Conservation (phyloP, 2,888 invertebrate genomes). For the Clepsis dumicolana region DNA sequence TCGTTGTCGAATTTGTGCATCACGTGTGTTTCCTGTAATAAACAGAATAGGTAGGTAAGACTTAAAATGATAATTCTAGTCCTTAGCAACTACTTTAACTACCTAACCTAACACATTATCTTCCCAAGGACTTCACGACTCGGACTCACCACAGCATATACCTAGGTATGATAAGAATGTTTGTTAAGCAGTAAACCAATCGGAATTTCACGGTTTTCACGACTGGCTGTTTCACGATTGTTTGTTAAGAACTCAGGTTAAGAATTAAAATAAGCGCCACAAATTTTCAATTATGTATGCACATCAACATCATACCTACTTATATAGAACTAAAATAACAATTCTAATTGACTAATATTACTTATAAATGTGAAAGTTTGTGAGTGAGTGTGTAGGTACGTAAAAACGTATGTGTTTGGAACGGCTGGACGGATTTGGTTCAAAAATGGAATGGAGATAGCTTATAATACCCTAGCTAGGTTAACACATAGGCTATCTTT, state of each 20-base stretch:
- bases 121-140: background rate
- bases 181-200: background rate
- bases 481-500: too few relatives aligned
- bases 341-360: too few relatives aligned
- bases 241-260: background rate
- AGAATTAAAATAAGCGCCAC: background rate
- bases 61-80: too few relatives aligned
- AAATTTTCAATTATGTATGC: background rate
- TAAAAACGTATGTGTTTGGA: too few relatives aligned
- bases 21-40: conserved; percentile 95
- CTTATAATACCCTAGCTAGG: too few relatives aligned
- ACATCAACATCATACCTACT: too few relatives aligned
- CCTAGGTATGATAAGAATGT: background rate
- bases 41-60: background rate
- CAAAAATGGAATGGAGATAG: too few relatives aligned
- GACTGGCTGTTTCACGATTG: background rate
- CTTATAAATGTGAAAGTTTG: too few relatives aligned
- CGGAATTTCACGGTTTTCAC: background rate
- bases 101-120: background rate
- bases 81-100: too few relatives aligned
- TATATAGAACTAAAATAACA: background rate
- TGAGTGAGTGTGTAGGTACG: too few relatives aligned
- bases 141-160: background rate
- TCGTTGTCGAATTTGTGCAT: conserved; percentile 93
- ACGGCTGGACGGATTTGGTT: too few relatives aligned